Percentiles rank a stretch among this genome's conserved stretches.
phyloP scores from a whole-genome alignment of 1,140 invertebrate genomes.

The Drosophila ercepeae region DNA sequence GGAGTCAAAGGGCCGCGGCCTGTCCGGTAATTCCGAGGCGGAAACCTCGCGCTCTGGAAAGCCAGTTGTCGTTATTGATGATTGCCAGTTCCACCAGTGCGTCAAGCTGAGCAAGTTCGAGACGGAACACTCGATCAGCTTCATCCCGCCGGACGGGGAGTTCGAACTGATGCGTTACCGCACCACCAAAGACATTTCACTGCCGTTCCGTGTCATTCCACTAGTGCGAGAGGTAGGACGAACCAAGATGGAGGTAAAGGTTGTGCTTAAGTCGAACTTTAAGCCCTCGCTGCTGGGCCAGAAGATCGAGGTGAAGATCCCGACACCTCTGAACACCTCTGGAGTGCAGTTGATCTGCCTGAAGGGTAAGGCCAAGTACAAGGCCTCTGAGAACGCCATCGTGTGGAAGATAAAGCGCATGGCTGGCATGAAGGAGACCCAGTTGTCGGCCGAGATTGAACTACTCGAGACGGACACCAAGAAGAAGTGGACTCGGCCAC shows the following conservation, averaged over 20 bases:
- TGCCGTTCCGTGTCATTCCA: slow-evolving; percentile 99
- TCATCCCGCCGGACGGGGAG: slow-evolving; percentile 99
- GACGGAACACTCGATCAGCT: slow-evolving; percentile 99
- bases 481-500: slow-evolving; percentile 99
- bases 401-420: slow-evolving; percentile 99
- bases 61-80: slow-evolving; percentile 99
- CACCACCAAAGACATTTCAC: slow-evolving; percentile 99
- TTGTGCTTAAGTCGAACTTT: slow-evolving; percentile 99
- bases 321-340: slow-evolving; percentile 99
- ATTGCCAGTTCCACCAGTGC: slow-evolving; percentile 99
- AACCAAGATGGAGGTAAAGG: slow-evolving; percentile 99
- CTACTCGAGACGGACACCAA: slow-evolving; percentile 99
- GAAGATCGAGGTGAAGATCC: slow-evolving; percentile 99
- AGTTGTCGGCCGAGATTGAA: slow-evolving; percentile 99
- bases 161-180: slow-evolving; percentile 99
- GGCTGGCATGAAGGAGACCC: slow-evolving; percentile 99
- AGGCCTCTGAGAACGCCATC: slow-evolving; percentile 99
- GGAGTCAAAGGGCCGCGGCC: slow-evolving; percentile 95
- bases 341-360: slow-evolving; percentile 99
- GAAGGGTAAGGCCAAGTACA: slow-evolving; percentile 99
- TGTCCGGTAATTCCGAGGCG: slow-evolving; percentile 89
- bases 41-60: slow-evolving; percentile 95
- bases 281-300: slow-evolving; percentile 99
- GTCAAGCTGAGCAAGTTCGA: slow-evolving; percentile 99
- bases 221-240: slow-evolving; percentile 98